phyloP scores from a whole-genome alignment of 1,140 invertebrate species.

The Eriosoma lanigerum region DNA sequence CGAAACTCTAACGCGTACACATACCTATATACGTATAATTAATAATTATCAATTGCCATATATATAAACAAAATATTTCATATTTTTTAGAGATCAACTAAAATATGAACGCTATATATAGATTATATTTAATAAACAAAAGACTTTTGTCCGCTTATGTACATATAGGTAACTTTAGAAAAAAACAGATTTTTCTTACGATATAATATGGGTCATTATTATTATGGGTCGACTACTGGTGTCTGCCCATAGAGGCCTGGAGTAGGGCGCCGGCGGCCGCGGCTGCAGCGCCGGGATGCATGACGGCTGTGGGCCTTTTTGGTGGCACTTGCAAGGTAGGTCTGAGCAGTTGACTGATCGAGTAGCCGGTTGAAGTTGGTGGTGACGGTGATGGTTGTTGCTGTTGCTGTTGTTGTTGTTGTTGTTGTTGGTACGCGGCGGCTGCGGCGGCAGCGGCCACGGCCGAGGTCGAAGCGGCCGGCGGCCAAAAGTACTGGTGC shows the following conservation, averaged over 20 bases:
- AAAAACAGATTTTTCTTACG: neutral
- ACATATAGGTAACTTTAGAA: conserved; percentile 6
- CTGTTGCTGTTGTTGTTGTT: too few species aligned
- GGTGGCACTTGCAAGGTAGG: conserved; percentile 23
- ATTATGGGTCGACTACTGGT: neutral
- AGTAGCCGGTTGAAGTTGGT: conserved; percentile 19
- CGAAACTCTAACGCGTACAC: too few species aligned
- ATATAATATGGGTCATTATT: neutral
- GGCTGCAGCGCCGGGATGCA: conserved; percentile 23
- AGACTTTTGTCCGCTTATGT: too few species aligned
- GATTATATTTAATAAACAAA: too few species aligned
- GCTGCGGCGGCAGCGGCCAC: neutral
- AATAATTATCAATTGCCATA: too few species aligned
- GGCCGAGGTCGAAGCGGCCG: neutral
- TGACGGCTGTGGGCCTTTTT: conserved; percentile 39
- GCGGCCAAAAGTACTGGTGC: conserved; percentile 41
- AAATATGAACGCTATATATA: too few species aligned
- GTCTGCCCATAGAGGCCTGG: conserved; percentile 24
- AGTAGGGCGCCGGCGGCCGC: conserved; percentile 23
- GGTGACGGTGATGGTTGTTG: neutral
- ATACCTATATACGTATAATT: too few species aligned
- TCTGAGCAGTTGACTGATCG: conserved; percentile 39
- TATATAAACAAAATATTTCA: too few species aligned
- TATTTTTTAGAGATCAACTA: conserved; percentile 32
- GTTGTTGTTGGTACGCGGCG: neutral